Percentiles rank a stretch among this genome's conserved stretches.
Conservation (phyloP, 2,113 vertebrate genomes). For the Aphelocoma coerulescens region DNA sequence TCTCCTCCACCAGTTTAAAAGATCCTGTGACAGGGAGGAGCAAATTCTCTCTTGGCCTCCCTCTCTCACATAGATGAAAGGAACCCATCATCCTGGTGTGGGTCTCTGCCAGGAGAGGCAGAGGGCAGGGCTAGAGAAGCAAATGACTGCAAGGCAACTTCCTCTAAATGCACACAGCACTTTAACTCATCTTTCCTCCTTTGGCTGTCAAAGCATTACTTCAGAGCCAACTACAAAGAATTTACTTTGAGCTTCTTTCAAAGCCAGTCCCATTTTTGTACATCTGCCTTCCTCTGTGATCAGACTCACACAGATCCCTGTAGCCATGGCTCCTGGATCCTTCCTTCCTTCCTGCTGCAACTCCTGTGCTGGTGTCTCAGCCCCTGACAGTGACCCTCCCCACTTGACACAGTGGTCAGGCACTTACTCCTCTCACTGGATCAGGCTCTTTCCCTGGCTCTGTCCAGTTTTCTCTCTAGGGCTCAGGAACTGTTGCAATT, state of each 20-base stretch:
- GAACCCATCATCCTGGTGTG: not conserved
- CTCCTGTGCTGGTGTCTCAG: not conserved
- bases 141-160: not conserved
- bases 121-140: not conserved
- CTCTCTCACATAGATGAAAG: not conserved
- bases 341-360: not conserved
- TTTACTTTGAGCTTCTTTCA: not conserved
- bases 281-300: not conserved
- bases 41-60: not conserved
- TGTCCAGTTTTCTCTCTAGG: not conserved
- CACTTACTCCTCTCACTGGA: not conserved
- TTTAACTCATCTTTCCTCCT: not conserved
- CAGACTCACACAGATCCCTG: not conserved
- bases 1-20: not conserved
- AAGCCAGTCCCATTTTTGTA: not conserved
- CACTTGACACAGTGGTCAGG: not conserved
- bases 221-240: not conserved
- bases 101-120: not conserved
- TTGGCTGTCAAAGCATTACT: not conserved
- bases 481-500: not conserved
- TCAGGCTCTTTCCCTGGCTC: not conserved
- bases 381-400: not conserved
- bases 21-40: not conserved
- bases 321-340: not conserved
- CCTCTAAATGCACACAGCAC: not conserved